Evolutionary conservation across 1,140 invertebrate species (phyloP), one percentile per base, ranked within the genome.

Genomic region (Pseudobourletiella spinata): DNA sequence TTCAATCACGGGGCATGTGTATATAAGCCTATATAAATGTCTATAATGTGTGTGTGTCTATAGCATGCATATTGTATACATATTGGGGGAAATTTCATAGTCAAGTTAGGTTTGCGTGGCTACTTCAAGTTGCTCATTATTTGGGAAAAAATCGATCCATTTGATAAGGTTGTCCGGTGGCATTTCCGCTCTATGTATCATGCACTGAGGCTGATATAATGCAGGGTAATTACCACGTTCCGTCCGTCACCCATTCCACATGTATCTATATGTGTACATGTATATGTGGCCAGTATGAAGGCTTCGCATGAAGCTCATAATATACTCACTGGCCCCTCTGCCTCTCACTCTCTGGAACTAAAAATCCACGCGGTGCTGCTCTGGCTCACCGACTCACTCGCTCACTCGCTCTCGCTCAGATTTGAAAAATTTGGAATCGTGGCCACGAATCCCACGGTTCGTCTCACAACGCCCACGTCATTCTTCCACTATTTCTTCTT

Each of bases 91-190:
- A 48, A 48, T 15, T 25, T 48, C 11, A 48, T 11, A 48, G 11
- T 48, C 46, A 48, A 48, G n/a, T 39, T 11, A 39, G 32, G 32
- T 39, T 55, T 55, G 52, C 52, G 52, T 55, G 52, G 52, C 29
- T 55, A 32, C 52, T 55, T 35, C 6, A 55, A 55, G 11, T 30
- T 55, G 52, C 52, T 55, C 52, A 55, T 55, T 55, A 55, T 55
- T 55, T 55, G 52, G 52, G n/a, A 55, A 55, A 55, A 55, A 55
- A 55, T 55, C 52, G 52, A 55, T 55, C 52, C 52, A 32, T 32
- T 55, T 55, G 52, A 55, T 55, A 55, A 55, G 52, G 26, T 55
- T 55, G 52, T 55, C 52, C 52, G 52, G 52, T 55, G 52, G 52
- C 52, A 55, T 55, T 55, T 55, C 29, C 50, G 50, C 50, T 54